Evolutionary conservation across 2,888 invertebrate species (phyloP), one percentile per base, ranked within the genome.

Genomic region (Parnassius apollo): DNA sequence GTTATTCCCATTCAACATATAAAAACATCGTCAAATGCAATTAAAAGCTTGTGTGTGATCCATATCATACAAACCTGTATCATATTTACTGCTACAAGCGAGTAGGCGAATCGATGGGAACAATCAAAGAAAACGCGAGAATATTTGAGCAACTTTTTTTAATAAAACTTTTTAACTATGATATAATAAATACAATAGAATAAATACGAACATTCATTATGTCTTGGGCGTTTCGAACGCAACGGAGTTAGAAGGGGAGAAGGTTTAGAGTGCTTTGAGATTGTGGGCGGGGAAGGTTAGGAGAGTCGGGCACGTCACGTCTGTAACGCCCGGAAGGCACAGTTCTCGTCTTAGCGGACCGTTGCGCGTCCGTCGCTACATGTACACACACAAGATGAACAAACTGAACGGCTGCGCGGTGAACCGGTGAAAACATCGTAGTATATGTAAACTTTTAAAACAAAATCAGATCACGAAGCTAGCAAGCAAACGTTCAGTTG

Each of bases 111-210:
- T 35, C 7, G 35, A 35, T 2, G n/a, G 48, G 49, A 7, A 49
- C 1, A 13, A 8, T 22, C 51, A 64, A 60, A 22, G 63, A 66
- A 65, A 63, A 65, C 42, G n/a, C 49, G 64, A 61, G 42, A 59
- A 50, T 76, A 83, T 88, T 35, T 90, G 90, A 90, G 90, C 90
- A 90, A 89, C 87, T 85, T 87, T 88, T 88, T 87, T 86, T 86
- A 87, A 85, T 86, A 88, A 89, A 82, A 77, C 82, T 75, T 77
- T 83, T 80, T 86, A 18, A 87, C 88, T 89, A 89, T 86, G 75
- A 86, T 88, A 85, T 72, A 73, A 76, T 86, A 86, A 86, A 87
- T 88, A 88, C 87, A 87, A 86, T 85, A 85, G 83, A 86, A 85
- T 88, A 88, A 86, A 82, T 82, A 57, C 85, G 88, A 88, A 87